These are phyloP conservation scores for Tapirus indicus DNA, from an alignment of 2,797 vertebrate species.

Conservation along the genomic window DNA sequence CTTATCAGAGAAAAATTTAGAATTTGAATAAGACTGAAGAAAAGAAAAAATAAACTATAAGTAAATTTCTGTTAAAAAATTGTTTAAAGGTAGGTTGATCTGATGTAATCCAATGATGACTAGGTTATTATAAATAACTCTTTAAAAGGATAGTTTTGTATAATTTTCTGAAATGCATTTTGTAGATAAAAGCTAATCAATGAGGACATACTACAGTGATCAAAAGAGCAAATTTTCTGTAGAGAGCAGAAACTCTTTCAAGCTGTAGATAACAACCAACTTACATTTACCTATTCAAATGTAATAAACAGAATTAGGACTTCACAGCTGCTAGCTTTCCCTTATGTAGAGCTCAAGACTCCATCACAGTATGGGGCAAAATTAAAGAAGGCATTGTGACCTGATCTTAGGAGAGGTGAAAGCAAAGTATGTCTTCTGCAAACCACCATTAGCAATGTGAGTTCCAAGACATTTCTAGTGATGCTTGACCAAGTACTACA, in stretches of 20 bases:
- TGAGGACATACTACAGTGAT: not conserved
- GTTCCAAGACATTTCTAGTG: constrained; percentile 1
- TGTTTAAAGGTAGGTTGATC: constrained; percentile 47
- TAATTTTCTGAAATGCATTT: constrained; percentile 56
- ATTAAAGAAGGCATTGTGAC: constrained; percentile 42
- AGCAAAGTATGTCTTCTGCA: constrained; percentile 18
- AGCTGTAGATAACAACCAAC: constrained; percentile 38
- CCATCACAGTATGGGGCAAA: constrained; percentile 43
- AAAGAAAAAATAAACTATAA: not conserved
- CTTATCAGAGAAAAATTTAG: constrained; percentile 17
- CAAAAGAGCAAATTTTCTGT: constrained; percentile 31
- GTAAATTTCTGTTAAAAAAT: constrained; percentile 44
- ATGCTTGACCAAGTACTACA: not conserved
- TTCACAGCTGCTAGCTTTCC: constrained; percentile 47
- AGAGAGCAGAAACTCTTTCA: constrained; percentile 48
- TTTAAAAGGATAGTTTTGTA: constrained; percentile 36
- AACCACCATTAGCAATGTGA: not conserved
- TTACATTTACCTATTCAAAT: constrained; percentile 66
- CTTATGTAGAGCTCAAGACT: not conserved
- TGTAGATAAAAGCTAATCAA: constrained; percentile 48
- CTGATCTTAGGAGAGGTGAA: not conserved
- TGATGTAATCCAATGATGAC: not conserved
- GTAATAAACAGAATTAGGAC: constrained; percentile 60
- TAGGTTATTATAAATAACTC: not conserved
- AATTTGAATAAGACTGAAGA: not conserved